Percentiles rank a stretch among this genome's conserved stretches.
phyloP scores from a whole-genome alignment of 2,888 invertebrate species.

The Acrobasis consociella region DNA sequence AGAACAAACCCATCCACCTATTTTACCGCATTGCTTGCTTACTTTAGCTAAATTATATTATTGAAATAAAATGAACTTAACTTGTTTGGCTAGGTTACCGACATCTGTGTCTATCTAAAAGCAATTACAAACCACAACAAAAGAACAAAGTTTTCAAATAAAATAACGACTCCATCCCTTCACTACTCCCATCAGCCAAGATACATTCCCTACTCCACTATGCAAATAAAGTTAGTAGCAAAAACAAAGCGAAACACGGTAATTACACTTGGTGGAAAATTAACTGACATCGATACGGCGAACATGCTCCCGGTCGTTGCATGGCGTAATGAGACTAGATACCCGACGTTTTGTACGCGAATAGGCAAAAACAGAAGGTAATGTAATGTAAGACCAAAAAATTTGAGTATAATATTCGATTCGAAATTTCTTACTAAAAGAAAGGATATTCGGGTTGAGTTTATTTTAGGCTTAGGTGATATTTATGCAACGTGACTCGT shows the following conservation, averaged over 20 bases:
- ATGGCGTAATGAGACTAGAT: slow-evolving; percentile 72
- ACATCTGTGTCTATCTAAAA: too few species aligned
- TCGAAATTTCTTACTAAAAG: too few species aligned
- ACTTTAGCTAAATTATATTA: too few species aligned
- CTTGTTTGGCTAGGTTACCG: too few species aligned
- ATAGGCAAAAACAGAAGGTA: not conserved
- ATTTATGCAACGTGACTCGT: too few species aligned
- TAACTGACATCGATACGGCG: slow-evolving; percentile 77
- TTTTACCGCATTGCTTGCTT: too few species aligned
- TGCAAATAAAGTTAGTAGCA: slow-evolving; percentile 82
- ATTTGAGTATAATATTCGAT: too few species aligned
- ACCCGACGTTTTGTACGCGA: slow-evolving; percentile 37
- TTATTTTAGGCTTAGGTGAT: too few species aligned
- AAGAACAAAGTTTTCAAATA: not conserved
- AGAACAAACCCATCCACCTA: too few species aligned
- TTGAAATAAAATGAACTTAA: too few species aligned
- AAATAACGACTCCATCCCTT: slow-evolving; percentile 43
- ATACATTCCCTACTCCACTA: slow-evolving; percentile 65
- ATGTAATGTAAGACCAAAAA: not conserved
- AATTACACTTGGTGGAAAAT: slow-evolving; percentile 81
- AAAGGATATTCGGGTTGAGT: too few species aligned
- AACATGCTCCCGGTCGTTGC: slow-evolving; percentile 61
- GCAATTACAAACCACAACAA: too few species aligned
- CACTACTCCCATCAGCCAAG: slow-evolving; percentile 46
- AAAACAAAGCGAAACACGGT: slow-evolving; percentile 80